Evolutionary conservation across 2,797 vertebrate species (phyloP).

Genomic region (Lophotriccus pileatus): DNA sequence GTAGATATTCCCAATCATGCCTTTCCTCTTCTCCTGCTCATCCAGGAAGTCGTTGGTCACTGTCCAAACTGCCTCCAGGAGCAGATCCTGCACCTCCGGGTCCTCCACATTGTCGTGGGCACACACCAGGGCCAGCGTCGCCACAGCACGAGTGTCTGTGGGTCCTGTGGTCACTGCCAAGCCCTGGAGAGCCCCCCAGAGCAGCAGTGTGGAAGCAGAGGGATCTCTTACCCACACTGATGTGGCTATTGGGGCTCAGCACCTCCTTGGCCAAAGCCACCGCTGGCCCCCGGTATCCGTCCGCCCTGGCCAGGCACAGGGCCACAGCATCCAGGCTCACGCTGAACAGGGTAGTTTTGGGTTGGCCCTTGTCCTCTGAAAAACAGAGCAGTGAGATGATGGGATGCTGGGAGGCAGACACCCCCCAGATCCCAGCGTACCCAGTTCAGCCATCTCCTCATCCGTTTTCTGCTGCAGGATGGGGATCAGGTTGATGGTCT

Average conservation of each 20-base stretch:
- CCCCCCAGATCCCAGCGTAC: background rate
- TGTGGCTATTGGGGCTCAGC: background rate
- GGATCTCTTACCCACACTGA: slow-evolving; percentile 59
- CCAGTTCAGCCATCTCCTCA: slow-evolving; percentile 18
- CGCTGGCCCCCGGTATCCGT: background rate
- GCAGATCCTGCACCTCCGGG: background rate
- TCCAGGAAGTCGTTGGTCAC: slow-evolving; percentile 35
- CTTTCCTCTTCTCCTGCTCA: background rate
- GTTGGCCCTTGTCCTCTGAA: background rate
- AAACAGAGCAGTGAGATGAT: background rate
- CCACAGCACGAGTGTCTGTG: slow-evolving; percentile 69
- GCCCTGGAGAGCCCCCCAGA: rapidly evolving
- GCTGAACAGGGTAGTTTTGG: slow-evolving; percentile 34
- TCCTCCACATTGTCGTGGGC: background rate
- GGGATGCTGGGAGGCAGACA: rapidly evolving
- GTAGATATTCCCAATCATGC: slow-evolving; percentile 69
- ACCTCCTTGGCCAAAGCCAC: slow-evolving; percentile 41
- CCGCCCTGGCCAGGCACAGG: slow-evolving; percentile 46
- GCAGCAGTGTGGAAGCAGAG: background rate
- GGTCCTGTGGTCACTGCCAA: rapidly evolving
- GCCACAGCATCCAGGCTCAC: slow-evolving; percentile 59
- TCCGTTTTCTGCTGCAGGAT: slow-evolving; percentile 58
- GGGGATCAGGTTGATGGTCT: background rate
- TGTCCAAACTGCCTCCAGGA: rapidly evolving
- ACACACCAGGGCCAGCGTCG: slow-evolving; percentile 63